Base-by-base conservation (phyloP, 1,140 invertebrate genomes). In the Mesaphorura yosii region DNA sequence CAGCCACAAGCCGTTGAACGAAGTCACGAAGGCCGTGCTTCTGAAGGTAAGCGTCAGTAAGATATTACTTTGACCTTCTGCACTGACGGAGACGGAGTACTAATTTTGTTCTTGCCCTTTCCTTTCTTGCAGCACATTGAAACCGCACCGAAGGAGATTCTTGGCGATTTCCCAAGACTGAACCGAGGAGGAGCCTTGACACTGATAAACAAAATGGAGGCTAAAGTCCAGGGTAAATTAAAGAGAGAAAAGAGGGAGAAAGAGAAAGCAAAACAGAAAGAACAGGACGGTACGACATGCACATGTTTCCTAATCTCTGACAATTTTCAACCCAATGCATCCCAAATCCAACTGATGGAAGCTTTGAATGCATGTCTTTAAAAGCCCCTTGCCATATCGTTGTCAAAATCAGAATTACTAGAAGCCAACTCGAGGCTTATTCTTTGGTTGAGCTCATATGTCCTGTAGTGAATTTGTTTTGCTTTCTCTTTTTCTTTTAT, bases 131-230 rank as follows among this genome's bases (percentile, higher is more conserved):
- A 89, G 73, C 86, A 91, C 66, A 80, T 91, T 64, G 86, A 89
- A 72, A 86, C 86, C 17, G 86, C 86, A 1, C 87, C 86, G 0
- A 88, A 88, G 66, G 87, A 89, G 69, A 88, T 90, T 62, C 73
- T 89, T 17, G 86, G 86, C 5, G 84, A 88, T 66, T 89, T 88
- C 64, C 86, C 86, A 39, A 72, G 87, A 55, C 70, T 88, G 57
- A 82, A 78, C 64, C 75, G 86, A 58, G 80, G 87, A 63, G 77
- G 80, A 57, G 84, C 85, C 31, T 50, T 64, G 44, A 56, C 61
- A 59, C 34, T 63, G 20, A 63, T 63, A 3, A 59, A 57, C 46
- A 55, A 63, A 44, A 59, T 56, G 55, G 56, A 59, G 23, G 51
- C 44, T 0, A 58, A 53, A 23, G 37, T 48, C 3, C 53, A 54